Evolutionary conservation across 2,113 vertebrate species (phyloP).

Genomic region (Rhinoderma darwinii): DNA sequence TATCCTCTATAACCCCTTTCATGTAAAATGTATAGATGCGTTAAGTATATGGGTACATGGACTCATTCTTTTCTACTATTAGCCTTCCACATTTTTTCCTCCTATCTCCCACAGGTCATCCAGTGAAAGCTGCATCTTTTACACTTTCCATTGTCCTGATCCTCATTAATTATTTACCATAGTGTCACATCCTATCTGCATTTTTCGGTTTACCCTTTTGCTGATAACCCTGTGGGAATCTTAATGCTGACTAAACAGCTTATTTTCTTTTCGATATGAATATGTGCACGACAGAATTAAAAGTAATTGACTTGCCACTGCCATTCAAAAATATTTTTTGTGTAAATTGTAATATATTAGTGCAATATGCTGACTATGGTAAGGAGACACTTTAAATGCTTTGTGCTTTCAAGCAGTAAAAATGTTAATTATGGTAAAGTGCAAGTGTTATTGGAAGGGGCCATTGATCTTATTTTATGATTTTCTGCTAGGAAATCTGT

Average conservation of each 20-base stretch:
- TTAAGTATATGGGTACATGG: too few relatives aligned
- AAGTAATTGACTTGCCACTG: slow-evolving; percentile 7
- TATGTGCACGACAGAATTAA: not conserved
- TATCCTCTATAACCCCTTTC: too few relatives aligned
- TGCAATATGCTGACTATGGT: not conserved
- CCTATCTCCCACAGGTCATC: not conserved
- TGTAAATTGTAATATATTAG: slow-evolving; percentile 9
- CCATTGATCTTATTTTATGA: slow-evolving; percentile 34
- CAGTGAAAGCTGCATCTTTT: not conserved
- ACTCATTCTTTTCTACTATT: not conserved
- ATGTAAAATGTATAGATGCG: too few relatives aligned
- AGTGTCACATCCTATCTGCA: slow-evolving; percentile 31
- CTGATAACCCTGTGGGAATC: slow-evolving; percentile 31
- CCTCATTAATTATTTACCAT: slow-evolving; percentile 33
- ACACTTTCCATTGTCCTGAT: slow-evolving; percentile 4
- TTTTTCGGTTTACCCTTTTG: slow-evolving; percentile 26
- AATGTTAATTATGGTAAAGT: slow-evolving; percentile 14
- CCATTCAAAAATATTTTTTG: not conserved
- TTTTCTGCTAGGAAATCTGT: not conserved
- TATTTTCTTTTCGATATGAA: not conserved
- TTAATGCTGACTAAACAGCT: slow-evolving; percentile 16
- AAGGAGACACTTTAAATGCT: not conserved
- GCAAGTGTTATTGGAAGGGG: slow-evolving; percentile 27
- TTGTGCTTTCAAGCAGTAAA: slow-evolving; percentile 23
- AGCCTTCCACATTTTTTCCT: not conserved